A percentile compares a stretch with the other conserved stretches of the same genome.
These are phyloP conservation scores for Hydrotaea cyrtoneurina DNA, from an alignment of 2,888 invertebrate species.

Conservation along the genomic window DNA sequence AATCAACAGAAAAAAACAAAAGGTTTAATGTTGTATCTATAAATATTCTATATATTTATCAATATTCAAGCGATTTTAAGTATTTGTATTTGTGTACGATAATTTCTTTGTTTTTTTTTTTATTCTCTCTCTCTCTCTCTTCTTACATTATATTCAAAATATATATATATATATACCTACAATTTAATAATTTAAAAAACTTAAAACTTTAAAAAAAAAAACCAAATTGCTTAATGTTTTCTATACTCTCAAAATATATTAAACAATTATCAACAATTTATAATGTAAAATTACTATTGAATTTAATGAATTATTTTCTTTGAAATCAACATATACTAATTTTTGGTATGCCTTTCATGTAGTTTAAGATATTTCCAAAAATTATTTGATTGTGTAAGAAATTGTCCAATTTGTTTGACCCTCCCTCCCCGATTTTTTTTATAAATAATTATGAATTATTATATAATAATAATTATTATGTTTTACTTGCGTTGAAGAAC, in stretches of 20 bases:
- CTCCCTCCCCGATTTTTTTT: background rate
- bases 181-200: background rate
- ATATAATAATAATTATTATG: background rate
- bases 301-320: background rate
- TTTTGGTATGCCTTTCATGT: conserved; percentile 41
- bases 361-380: conserved; percentile 24
- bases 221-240: conserved; percentile 35
- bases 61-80: conserved; percentile 20
- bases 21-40: conserved; percentile 12
- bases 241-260: conserved; percentile 24
- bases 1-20: background rate
- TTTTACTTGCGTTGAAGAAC: background rate
- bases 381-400: conserved; percentile 47
- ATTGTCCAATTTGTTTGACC: background rate
- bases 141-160: conserved; percentile 38
- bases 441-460: background rate
- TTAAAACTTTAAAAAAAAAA: background rate
- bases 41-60: conserved; percentile 29
- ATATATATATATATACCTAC: background rate
- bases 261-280: conserved; percentile 33
- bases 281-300: conserved; percentile 25
- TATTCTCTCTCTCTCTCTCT: conserved; percentile 47
- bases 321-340: background rate
- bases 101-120: conserved; percentile 40
- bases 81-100: conserved; percentile 43